Percentiles rank a stretch among this genome's conserved stretches.
Conservation (phyloP, 1,140 invertebrate genomes). For the Papilio xuthus region DNA sequence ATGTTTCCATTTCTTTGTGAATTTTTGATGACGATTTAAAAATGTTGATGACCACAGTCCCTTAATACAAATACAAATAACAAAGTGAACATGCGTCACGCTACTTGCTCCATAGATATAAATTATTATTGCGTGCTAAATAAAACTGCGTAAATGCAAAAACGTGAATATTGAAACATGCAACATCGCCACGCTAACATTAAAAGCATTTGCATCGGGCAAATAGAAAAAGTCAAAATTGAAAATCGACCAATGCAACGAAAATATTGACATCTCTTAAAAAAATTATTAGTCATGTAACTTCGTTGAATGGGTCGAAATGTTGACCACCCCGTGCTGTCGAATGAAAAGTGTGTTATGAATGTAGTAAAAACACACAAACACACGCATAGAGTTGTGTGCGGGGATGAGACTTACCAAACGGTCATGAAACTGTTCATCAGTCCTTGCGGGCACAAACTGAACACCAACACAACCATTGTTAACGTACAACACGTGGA, state of each 20-base stretch:
- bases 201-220: not conserved
- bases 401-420: slow-evolving; percentile 87
- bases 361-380: slow-evolving; percentile 46
- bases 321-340: slow-evolving; percentile 48
- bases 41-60: not conserved
- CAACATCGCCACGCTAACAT: not conserved
- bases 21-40: not conserved
- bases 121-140: slow-evolving; percentile 1
- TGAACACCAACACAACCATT: slow-evolving; percentile 82
- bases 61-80: not conserved
- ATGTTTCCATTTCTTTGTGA: not conserved
- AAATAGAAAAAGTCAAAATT: not conserved
- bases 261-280: not conserved
- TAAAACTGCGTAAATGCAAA: not conserved
- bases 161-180: slow-evolving; percentile 23
- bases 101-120: not conserved
- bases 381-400: slow-evolving; percentile 50
- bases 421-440: slow-evolving; percentile 94
- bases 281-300: not conserved
- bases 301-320: not conserved
- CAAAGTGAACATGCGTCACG: slow-evolving; percentile 18
- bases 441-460: slow-evolving; percentile 92
- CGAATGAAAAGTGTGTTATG: slow-evolving; percentile 39
- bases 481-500: slow-evolving; percentile 56
- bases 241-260: not conserved